Conservation (phyloP, 2,797 vertebrate species). For the Cynodonichthys magdalenae region DNA sequence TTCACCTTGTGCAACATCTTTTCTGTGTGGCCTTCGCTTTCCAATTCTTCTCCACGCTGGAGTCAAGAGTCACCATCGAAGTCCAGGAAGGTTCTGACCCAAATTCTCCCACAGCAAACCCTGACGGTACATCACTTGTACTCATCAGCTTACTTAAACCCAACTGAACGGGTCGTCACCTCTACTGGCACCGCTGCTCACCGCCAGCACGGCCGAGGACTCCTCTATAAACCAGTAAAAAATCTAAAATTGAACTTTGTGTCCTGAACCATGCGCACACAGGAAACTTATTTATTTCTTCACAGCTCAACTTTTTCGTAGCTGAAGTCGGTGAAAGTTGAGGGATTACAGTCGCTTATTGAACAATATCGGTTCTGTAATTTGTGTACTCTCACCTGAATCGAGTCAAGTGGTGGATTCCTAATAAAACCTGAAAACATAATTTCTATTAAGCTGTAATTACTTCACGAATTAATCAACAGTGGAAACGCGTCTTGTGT, state of each 20-base stretch:
- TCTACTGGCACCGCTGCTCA: not conserved
- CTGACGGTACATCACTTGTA: not conserved
- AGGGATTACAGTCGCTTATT: slow-evolving; percentile 32
- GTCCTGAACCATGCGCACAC: slow-evolving; percentile 16
- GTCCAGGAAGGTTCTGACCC: not conserved
- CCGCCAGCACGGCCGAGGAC: not conserved
- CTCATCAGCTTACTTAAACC: slow-evolving; percentile 8
- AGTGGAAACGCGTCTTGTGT: slow-evolving; percentile 26
- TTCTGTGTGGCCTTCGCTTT: not conserved
- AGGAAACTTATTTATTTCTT: slow-evolving; percentile 26
- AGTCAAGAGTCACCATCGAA: not conserved
- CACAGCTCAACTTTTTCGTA: slow-evolving; percentile 6
- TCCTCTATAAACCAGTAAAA: not conserved
- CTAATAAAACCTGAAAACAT: slow-evolving; percentile 68
- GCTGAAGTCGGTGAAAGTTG: slow-evolving; percentile 19
- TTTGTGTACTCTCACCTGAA: slow-evolving; percentile 55
- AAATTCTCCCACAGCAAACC: not conserved
- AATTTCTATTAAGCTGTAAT: slow-evolving; percentile 70
- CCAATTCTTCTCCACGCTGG: not conserved
- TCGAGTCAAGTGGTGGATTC: slow-evolving; percentile 50
- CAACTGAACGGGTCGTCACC: not conserved
- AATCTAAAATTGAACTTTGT: not conserved
- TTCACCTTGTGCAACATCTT: not conserved
- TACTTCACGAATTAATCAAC: slow-evolving; percentile 65
- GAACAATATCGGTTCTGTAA: slow-evolving; percentile 54